Conservation (phyloP, 2,888 invertebrate species). For the Himalopsyche anomala region DNA sequence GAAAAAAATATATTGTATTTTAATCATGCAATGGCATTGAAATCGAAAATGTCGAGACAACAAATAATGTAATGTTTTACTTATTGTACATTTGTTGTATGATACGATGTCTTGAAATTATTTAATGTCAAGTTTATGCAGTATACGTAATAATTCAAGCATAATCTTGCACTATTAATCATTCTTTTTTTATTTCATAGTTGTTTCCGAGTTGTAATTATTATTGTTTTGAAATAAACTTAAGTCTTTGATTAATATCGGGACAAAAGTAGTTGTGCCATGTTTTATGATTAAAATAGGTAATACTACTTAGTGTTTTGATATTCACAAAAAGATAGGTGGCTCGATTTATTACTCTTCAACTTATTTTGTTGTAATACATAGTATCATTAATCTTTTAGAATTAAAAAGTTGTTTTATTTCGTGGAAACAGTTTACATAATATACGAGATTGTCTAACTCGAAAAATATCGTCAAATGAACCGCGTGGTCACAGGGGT, state of each 20-base stretch:
- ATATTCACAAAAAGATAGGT: too few species aligned
- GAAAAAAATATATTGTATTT: slow-evolving; percentile 27
- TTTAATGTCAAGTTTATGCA: slow-evolving; percentile 8
- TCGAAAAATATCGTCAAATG: too few species aligned
- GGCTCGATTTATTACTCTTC: too few species aligned
- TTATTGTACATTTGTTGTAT: not conserved
- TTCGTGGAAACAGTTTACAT: too few species aligned
- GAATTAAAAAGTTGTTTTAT: too few species aligned
- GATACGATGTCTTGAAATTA: slow-evolving; percentile 5
- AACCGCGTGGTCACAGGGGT: too few species aligned
- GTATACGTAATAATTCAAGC: not conserved
- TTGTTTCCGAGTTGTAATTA: not conserved
- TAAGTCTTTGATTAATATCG: not conserved
- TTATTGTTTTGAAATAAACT: not conserved
- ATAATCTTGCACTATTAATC: slow-evolving; percentile 3
- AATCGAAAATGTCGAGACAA: not conserved
- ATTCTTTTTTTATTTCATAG: not conserved
- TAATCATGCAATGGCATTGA: not conserved
- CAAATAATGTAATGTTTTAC: not conserved
- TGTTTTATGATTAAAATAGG: too few species aligned
- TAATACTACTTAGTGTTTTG: too few species aligned
- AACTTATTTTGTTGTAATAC: too few species aligned
- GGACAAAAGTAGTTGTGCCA: not conserved
- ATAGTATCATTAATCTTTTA: too few species aligned
- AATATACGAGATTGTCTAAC: too few species aligned